A percentile compares a stretch with the other conserved stretches of the same genome.
phyloP scores from a whole-genome alignment of 2,797 vertebrate species.

The Trichosurus vulpecula region DNA sequence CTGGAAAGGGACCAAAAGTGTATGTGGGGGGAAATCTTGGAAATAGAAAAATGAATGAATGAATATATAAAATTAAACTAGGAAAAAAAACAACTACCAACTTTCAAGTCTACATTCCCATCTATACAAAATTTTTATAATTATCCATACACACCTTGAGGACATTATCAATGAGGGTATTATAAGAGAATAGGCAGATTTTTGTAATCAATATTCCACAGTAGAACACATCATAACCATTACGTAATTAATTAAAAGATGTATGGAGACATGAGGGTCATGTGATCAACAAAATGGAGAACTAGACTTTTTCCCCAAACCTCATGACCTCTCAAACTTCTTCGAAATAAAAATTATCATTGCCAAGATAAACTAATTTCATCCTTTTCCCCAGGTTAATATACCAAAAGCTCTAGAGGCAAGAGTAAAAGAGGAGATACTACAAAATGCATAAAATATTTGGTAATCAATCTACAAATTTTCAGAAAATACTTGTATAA shows the following conservation, averaged over 20 bases:
- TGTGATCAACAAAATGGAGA: neutral
- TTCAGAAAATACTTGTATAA: neutral
- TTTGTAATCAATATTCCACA: neutral
- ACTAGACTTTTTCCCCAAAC: neutral
- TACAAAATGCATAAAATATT: neutral
- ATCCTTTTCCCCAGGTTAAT: neutral
- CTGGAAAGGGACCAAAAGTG: neutral
- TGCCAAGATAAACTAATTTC: neutral
- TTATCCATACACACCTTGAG: neutral
- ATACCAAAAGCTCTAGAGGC: neutral
- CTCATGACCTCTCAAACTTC: neutral
- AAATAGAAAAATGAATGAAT: neutral
- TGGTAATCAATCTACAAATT: neutral
- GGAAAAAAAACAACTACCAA: neutral
- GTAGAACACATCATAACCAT: neutral
- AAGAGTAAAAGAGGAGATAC: neutral
- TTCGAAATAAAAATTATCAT: neutral
- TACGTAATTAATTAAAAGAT: neutral
- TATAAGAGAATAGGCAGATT: neutral
- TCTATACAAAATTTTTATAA: neutral
- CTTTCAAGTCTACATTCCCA: neutral
- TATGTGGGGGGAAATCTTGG: neutral
- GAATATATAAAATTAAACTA: neutral
- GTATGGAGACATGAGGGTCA: neutral
- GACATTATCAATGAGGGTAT: neutral